Conservation (phyloP, 2,113 vertebrate genomes). For the Empidonax traillii region DNA sequence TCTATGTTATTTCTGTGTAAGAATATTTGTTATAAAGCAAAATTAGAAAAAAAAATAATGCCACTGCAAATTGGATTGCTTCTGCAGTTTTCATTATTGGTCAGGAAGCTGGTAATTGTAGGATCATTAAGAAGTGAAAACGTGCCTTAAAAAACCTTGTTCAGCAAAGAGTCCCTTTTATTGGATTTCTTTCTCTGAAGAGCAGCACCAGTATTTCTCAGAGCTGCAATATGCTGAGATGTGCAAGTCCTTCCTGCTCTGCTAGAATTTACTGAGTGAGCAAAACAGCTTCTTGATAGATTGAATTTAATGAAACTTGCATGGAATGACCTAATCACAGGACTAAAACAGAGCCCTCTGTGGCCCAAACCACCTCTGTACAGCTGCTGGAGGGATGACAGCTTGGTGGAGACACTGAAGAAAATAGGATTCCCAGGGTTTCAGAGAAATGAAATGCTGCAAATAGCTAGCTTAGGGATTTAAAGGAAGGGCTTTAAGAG, state of each 20-base stretch:
- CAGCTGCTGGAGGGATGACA: background rate
- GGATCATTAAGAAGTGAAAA: slow-evolving; percentile 11
- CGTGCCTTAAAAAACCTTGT: background rate
- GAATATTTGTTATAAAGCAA: background rate
- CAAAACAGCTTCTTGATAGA: background rate
- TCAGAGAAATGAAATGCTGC: background rate
- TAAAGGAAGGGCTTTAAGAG: background rate
- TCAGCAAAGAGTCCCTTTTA: background rate
- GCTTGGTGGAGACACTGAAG: background rate
- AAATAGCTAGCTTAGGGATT: background rate
- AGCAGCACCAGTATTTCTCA: background rate
- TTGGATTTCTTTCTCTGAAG: slow-evolving; percentile 16
- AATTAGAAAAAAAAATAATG: background rate
- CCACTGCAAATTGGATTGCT: background rate
- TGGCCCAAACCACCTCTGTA: background rate
- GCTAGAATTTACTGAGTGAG: background rate
- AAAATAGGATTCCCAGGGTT: background rate
- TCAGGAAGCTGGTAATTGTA: background rate
- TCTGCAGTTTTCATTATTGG: background rate
- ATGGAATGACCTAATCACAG: background rate
- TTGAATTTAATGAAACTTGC: background rate
- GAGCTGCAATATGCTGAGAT: background rate
- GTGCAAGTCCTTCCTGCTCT: background rate
- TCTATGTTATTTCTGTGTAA: background rate
- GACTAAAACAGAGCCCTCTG: background rate